Evolutionary conservation across 2,888 invertebrate genomes (phyloP), one percentile per base, ranked within the genome.

Genomic region (Mystacides longicornis): DNA sequence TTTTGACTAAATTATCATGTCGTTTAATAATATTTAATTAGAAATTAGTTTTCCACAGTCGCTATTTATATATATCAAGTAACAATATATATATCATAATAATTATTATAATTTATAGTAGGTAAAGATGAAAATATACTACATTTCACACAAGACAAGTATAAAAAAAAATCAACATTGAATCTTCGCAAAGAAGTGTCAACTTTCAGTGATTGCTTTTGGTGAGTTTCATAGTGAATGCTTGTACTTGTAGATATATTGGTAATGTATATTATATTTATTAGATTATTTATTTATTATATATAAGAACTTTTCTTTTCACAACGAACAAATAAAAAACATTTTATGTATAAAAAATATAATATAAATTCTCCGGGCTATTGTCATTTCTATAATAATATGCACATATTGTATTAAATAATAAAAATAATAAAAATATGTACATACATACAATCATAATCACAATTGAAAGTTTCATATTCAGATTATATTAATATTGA

Each of bases 31-130:
- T 52, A 49, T 27, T 51, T 46, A 46, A 52, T 42, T 37, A 49
- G 50, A 52, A 23, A 27, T 27, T 27, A 14, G 22, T 31, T 20
- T 45, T 50, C 50, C 57, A 48, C 53, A 54, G 57, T 54, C 57
- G 54, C 57, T 37, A 54, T 49, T n/a, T n/a, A 31, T 50, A 43
- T 52, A 55, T 72, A 72, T 72, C 73, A 75, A 74, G 11, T 74
- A 75, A 73, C 75, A 74, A 62, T 64, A 66, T 64, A 74, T 76
- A 76, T 74, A 74, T 75, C 75, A 76, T 74, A 75, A 74, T 27
- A n/a, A n/a, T n/a, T n/a, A n/a, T n/a, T n/a, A n/a, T n/a, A n/a
- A n/a, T n/a, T n/a, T n/a, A n/a, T n/a, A n/a, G n/a, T n/a, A n/a
- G n/a, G n/a, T n/a, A n/a, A n/a, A n/a, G n/a, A n/a, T n/a, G n/a